Evolutionary conservation across 1,140 invertebrate species (phyloP).

Genomic region (Drosophila bipectinata): DNA sequence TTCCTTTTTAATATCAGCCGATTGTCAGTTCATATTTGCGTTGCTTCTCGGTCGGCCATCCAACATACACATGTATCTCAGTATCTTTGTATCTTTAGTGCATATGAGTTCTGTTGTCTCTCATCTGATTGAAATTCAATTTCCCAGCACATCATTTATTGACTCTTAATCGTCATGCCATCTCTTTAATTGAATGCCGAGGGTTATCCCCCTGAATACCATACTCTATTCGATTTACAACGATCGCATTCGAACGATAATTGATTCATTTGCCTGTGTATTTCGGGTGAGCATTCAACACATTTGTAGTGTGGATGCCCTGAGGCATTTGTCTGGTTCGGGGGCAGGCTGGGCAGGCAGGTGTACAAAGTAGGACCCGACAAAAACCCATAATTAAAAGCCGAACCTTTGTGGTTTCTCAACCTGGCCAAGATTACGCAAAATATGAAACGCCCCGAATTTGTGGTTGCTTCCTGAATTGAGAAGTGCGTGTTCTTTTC

Average conservation of each 20-base stretch:
- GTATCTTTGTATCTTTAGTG: neutral
- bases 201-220: neutral
- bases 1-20: slow-evolving; percentile 67
- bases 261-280: slow-evolving; percentile 62
- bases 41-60: slow-evolving; percentile 2
- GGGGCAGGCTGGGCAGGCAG: slow-evolving; percentile 4
- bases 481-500: slow-evolving; percentile 19
- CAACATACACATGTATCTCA: neutral
- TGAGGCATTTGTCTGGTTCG: slow-evolving; percentile 14
- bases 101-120: slow-evolving; percentile 12
- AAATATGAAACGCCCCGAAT: slow-evolving; percentile 60
- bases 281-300: slow-evolving; percentile 29
- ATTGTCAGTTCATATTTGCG: slow-evolving; percentile 45
- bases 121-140: slow-evolving; percentile 26
- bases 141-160: slow-evolving; percentile 34
- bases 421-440: slow-evolving; percentile 65
- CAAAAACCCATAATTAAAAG: slow-evolving; percentile 71
- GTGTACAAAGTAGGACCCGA: slow-evolving; percentile 10
- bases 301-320: slow-evolving; percentile 25
- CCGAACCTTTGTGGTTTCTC: slow-evolving; percentile 61
- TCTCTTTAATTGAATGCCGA: slow-evolving; percentile 35
- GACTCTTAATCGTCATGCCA: slow-evolving; percentile 40
- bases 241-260: slow-evolving; percentile 54
- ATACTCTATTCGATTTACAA: slow-evolving; percentile 8
- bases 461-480: slow-evolving; percentile 53